Base-by-base conservation (phyloP, 2,113 vertebrate genomes). In the Nothoprocta pentlandii region DNA sequence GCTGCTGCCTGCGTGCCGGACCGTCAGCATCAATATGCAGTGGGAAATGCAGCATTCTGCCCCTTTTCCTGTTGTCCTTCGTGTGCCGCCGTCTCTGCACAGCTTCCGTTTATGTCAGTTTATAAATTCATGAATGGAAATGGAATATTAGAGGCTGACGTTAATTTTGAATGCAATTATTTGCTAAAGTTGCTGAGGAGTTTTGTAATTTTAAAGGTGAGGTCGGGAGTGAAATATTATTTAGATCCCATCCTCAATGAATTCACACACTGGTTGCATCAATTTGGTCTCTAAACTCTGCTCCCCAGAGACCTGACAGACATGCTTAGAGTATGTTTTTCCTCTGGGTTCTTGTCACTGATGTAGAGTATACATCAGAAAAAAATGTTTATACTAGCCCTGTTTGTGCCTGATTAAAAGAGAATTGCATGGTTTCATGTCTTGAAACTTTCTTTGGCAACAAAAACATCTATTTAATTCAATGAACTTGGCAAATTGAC, bases 401-500 rank as follows among this genome's bases (percentile, higher is more conserved):
- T 69, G 84, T 61, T 73, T 41, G 74, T 89, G 78, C 34, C 14
- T 23, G 67, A 79, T 63, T 84, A 76, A 64, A 79, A 76, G 58
- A 74, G 82, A 76, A 73, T 73, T 41, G 25, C 20, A 51, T 88
- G 58, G 58, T 90, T 94, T 92, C 69, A 47, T 41, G 62, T 89
- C 81, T 87, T 53, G 74, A 62, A 86, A 71, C 17, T n/a, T 80
- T 42, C 62, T 64, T 75, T 94, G 89, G 84, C 89, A 91, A 11
- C 42, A 61, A 0, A 7, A 49, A 41, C 56, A 62, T 62, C 39
- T 41, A 85, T 53, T 68, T 79, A 90, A 76, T 92, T 91, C 88
- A 87, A 53, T 92, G 87, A 66, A 90, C n/a, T 58, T 91, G 95
- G 86, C 91, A 79, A 53, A 79, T n/a, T 23, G n/a, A 6, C 51